These are phyloP conservation scores for Nebria brevicollis DNA, from an alignment of 2,888 invertebrate species.

Conservation along the genomic window DNA sequence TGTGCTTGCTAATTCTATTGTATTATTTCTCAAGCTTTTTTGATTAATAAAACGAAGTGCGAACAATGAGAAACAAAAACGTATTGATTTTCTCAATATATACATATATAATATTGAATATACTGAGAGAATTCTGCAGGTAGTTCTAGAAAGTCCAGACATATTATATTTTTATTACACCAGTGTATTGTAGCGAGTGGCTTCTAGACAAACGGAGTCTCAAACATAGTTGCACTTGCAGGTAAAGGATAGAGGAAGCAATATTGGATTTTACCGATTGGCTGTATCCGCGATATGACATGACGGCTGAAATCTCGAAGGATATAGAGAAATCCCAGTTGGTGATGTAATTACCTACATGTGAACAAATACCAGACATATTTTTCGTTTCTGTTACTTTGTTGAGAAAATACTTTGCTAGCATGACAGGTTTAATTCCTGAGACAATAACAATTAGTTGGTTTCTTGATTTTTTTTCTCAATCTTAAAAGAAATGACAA, in stretches of 20 bases:
- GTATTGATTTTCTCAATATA: neutral
- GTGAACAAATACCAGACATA: neutral
- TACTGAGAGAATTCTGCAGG: neutral
- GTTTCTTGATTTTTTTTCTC: neutral
- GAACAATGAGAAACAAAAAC: neutral
- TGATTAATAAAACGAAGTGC: neutral
- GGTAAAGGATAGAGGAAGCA: neutral
- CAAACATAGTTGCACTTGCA: neutral
- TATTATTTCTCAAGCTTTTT: neutral
- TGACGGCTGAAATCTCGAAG: neutral
- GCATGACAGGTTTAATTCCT: neutral
- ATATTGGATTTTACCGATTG: neutral
- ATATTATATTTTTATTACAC: neutral
- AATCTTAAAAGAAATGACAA: no score
- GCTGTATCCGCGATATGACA: neutral
- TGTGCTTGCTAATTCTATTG: neutral
- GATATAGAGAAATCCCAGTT: neutral
- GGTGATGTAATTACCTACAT: neutral
- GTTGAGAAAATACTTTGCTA: neutral
- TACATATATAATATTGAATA: neutral
- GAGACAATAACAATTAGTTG: neutral
- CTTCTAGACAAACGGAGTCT: neutral
- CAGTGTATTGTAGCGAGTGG: neutral
- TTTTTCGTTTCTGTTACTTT: neutral
- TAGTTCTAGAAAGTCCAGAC: neutral